Percentiles rank a stretch among this genome's conserved stretches.
Conservation (phyloP, 1,140 invertebrate species). For the Drosophila malerkotliana region DNA sequence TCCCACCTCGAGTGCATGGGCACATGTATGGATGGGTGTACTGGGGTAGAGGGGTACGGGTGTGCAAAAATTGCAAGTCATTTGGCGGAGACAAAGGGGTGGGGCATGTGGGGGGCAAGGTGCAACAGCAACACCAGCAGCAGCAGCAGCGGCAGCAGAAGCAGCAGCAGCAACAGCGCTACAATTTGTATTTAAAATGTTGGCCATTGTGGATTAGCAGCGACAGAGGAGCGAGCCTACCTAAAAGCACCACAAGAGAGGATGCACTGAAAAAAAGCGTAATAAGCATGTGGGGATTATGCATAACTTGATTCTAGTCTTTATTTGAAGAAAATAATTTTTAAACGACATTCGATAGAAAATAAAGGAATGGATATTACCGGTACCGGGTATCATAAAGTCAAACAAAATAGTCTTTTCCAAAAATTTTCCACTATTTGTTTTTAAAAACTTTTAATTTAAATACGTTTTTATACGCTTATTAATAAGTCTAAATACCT, state of each 20-base stretch:
- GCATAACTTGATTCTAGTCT: not conserved
- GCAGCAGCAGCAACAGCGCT: slow-evolving; percentile 43
- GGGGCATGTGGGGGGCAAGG: not conserved
- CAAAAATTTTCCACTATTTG: too few relatives aligned
- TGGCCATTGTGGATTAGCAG: slow-evolving; percentile 65
- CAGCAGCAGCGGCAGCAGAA: slow-evolving; percentile 19
- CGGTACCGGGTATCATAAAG: too few relatives aligned
- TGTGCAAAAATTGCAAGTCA: slow-evolving; percentile 59
- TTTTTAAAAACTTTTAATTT: too few relatives aligned
- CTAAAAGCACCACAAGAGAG: not conserved
- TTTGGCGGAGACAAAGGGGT: slow-evolving; percentile 8
- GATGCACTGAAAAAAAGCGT: slow-evolving; percentile 11
- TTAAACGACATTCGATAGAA: too few relatives aligned
- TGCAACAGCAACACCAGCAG: slow-evolving; percentile 18
- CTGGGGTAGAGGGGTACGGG: slow-evolving; percentile 1
- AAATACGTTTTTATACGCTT: too few relatives aligned
- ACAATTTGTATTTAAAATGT: slow-evolving; percentile 81
- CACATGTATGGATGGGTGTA: not conserved
- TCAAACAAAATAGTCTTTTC: too few relatives aligned
- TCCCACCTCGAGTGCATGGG: slow-evolving; percentile 43
- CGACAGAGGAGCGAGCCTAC: slow-evolving; percentile 36
- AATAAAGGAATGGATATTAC: too few relatives aligned
- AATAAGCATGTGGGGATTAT: not conserved
- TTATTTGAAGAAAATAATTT: not conserved
- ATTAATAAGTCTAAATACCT: too few relatives aligned